Evolutionary conservation across 2,888 invertebrate genomes (phyloP), one percentile per base, ranked within the genome.

Genomic region (Anagyrus pseudococci): DNA sequence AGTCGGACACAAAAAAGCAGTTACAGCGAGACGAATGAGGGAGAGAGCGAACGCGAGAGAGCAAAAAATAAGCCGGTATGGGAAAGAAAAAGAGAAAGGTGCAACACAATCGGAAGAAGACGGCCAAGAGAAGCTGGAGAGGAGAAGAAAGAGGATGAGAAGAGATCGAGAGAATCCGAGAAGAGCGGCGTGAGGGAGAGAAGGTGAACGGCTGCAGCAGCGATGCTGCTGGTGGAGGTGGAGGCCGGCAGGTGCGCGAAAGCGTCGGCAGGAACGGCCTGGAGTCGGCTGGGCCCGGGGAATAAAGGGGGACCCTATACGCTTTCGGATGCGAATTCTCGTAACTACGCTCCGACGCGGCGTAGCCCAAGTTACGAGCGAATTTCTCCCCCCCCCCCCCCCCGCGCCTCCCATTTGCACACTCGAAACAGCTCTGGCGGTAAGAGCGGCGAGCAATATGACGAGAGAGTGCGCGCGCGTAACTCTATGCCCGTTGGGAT

Each of bases 261-360:
- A 44, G 46, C 50, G 53, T 22, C 23, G 19, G 17, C 53, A 46
- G 40, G 26, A 10, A 19, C 19, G 8, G 10, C 17, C 1, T 40
- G 17, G 40, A 37, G 17, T 6, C 33, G n/a, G 50, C 22, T 19
- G 17, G 29, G 49, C n/a, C 49, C 43, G 40, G 4, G 57, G 50
- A 57, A 57, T 56, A 62, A 57, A 62, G n/a, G n/a, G 47, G 40
- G 58, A 54, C 57, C 55, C 58, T 56, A 53, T 62, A 49, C 66
- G 68, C 58, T n/a, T n/a, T 22, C 69, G 71, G 71, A 73, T 70
- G 68, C 62, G 75, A 69, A 74, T 75, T 75, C 75, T 71, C 74
- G 72, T 73, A 76, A 76, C 76, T 76, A 76, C 72, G 67, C n/a
- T n/a, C 48, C 46, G 56, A 52, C 49, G 62, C 44, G 57, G 50